Evolutionary conservation across 1,140 invertebrate genomes (phyloP).

Genomic region (Eufriesea mexicana): DNA sequence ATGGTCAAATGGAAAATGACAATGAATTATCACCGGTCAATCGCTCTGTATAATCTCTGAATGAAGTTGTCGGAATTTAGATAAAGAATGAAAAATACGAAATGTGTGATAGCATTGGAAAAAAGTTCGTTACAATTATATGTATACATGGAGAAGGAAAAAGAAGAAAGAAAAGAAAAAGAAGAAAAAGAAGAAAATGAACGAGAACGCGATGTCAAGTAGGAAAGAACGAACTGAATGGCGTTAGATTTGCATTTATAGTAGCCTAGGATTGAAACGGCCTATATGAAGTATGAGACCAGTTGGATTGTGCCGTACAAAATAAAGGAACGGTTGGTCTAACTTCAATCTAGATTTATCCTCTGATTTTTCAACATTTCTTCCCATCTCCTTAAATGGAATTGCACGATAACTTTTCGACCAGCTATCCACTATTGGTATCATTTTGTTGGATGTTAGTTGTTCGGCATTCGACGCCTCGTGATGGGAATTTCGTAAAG

Average conservation of each 20-base stretch:
- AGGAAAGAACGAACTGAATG: not conserved
- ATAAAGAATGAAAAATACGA: too few relatives aligned
- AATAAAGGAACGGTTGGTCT: conserved; percentile 92
- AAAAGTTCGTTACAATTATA: too few relatives aligned
- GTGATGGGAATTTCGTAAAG: not conserved
- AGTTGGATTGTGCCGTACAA: conserved; percentile 93
- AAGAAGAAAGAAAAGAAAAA: too few relatives aligned
- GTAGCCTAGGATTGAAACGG: conserved; percentile 90
- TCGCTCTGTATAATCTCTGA: too few relatives aligned
- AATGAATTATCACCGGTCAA: too few relatives aligned
- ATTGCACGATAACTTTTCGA: not conserved
- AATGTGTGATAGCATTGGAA: too few relatives aligned
- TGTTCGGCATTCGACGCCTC: not conserved
- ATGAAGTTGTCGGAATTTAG: too few relatives aligned
- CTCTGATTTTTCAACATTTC: conserved; percentile 67
- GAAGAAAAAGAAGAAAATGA: too few relatives aligned
- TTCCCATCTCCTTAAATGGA: not conserved
- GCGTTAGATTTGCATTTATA: conserved; percentile 75
- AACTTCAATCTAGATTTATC: conserved; percentile 89
- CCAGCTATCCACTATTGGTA: too few relatives aligned
- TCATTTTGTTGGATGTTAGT: not conserved
- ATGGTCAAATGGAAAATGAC: too few relatives aligned
- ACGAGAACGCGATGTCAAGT: not conserved
- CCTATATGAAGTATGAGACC: conserved; percentile 93
- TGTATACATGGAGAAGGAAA: too few relatives aligned